A percentile compares a stretch with the other conserved stretches of the same genome.
These are phyloP conservation scores for Peromyscus attwateri DNA, from an alignment of 2,797 vertebrate species.

Conservation along the genomic window DNA sequence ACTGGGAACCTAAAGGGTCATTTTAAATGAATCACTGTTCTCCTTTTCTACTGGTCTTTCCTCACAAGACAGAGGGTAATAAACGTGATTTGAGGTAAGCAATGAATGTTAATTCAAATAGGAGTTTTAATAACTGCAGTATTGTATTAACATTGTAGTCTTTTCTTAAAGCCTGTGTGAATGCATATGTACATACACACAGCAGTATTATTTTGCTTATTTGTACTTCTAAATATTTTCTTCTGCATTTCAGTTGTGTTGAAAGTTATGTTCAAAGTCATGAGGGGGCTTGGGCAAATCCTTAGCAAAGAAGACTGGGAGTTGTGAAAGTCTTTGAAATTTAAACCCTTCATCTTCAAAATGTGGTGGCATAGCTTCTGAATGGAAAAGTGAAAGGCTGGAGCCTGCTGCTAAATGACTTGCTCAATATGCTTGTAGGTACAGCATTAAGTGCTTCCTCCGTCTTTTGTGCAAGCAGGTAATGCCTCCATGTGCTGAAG, in stretches of 20 bases:
- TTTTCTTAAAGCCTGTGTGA: not conserved
- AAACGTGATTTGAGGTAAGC: slow-evolving; percentile 4
- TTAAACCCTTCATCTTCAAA: slow-evolving; percentile 76
- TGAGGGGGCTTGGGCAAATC: slow-evolving; percentile 20
- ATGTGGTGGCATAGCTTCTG: slow-evolving; percentile 70
- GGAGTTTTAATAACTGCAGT: slow-evolving; percentile 9
- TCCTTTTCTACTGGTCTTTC: not conserved
- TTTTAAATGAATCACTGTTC: not conserved
- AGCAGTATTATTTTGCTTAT: not conserved
- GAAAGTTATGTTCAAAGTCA: slow-evolving; percentile 54
- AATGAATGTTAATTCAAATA: slow-evolving; percentile 7
- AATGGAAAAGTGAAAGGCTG: slow-evolving; percentile 64
- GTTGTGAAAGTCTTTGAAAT: slow-evolving; percentile 65
- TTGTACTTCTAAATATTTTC: slow-evolving; percentile 26
- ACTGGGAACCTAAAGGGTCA: not conserved
- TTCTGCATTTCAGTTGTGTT: slow-evolving; percentile 3
- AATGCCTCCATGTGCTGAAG: slow-evolving; percentile 17
- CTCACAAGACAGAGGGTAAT: not conserved
- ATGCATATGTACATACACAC: not conserved
- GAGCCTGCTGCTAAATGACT: slow-evolving; percentile 73
- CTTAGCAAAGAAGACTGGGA: slow-evolving; percentile 35
- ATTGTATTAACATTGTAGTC: not conserved
- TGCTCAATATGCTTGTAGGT: slow-evolving; percentile 73
- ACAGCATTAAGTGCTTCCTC: slow-evolving; percentile 48
- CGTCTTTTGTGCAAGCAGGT: slow-evolving; percentile 35